Evolutionary conservation across 2,888 invertebrate genomes (phyloP).

Genomic region (Andrena bicolor): DNA sequence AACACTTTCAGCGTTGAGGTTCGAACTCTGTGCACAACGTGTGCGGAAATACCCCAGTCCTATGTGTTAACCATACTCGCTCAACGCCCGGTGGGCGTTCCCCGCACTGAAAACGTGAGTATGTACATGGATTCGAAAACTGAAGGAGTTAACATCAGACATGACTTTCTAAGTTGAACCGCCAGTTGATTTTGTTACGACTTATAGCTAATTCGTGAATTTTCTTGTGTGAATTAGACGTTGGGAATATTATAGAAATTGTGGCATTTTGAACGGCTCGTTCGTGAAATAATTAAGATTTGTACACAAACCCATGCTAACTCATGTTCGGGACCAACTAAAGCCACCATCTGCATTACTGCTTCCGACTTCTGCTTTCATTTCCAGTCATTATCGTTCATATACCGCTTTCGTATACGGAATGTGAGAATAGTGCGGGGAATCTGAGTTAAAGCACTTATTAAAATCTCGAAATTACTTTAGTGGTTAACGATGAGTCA

Average conservation of each 20-base stretch:
- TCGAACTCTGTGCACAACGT: too few species aligned
- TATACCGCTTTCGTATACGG: not conserved
- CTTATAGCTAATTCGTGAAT: not conserved
- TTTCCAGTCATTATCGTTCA: constrained; percentile 33
- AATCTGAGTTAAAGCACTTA: not conserved
- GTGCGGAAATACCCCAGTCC: too few species aligned
- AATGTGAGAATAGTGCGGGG: constrained; percentile 19
- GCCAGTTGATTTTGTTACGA: not conserved
- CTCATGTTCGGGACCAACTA: constrained; percentile 84
- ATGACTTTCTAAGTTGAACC: not conserved
- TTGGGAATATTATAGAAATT: too few species aligned
- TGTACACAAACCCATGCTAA: constrained; percentile 70
- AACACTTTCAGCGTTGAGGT: too few species aligned
- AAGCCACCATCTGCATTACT: constrained; percentile 78
- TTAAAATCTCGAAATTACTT: constrained; percentile 2
- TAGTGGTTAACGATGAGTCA: not conserved
- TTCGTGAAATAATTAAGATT: constrained; percentile 50
- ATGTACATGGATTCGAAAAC: too few species aligned
- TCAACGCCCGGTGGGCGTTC: too few species aligned
- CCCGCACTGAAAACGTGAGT: too few species aligned
- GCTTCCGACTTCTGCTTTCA: constrained; percentile 70
- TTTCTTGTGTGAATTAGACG: not conserved
- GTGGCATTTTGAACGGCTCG: not conserved
- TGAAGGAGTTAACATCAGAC: too few species aligned
- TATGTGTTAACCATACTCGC: too few species aligned